Base-by-base conservation (phyloP, 2,113 vertebrate species). In the Dasypus novemcinctus region DNA sequence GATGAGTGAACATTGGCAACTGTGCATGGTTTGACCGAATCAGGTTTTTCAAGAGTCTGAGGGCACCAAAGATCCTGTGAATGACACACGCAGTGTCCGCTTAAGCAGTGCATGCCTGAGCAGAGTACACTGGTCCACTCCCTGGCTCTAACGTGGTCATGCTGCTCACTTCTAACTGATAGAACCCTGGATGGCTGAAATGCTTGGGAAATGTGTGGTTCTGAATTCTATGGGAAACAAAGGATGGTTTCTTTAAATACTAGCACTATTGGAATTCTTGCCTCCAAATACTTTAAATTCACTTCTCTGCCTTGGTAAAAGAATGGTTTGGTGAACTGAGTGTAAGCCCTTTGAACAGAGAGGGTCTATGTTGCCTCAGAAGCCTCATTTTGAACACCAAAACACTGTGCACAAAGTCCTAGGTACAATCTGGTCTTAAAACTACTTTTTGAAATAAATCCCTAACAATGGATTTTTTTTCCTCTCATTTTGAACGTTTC, bases 391-490 rank as follows among this genome's bases (percentile, higher is more conserved):
- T 29, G 4, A 76, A 84, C 0, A 23, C 38, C 52, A 38, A 38
- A 57, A 69, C 8, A n/a, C 9, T 1, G 0, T 4, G 5, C 3
- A 10, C 0, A 0, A 54, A 25, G 11, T 17, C 5, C 71, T 0
- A 12, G 23, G 25, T 0, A 41, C 43, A 66, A 9, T 10, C 0
- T 31, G 72, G 84, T 38, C 71, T 88, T 71, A 31, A 52, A 68
- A 68, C 25, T 43, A 31, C n/a, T 78, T 54, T 72, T 31, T 41
- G 46, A 91, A 41, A 61, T 29, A 87, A 91, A 84, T 52, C 20
- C 49, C 33, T 29, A 52, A 2, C 0, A 9, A 2, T 25, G 41
- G 27, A 11, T 10, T 41, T 57, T 63, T 46, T 6, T 21, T 75
- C 14, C 23, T 21, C 3, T 66, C 25, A 59, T 18, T 46, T 5